Percentiles rank a stretch among this genome's conserved stretches.
Conservation (phyloP, 2,888 invertebrate genomes). For the Zaprionus obscuricornis region DNA sequence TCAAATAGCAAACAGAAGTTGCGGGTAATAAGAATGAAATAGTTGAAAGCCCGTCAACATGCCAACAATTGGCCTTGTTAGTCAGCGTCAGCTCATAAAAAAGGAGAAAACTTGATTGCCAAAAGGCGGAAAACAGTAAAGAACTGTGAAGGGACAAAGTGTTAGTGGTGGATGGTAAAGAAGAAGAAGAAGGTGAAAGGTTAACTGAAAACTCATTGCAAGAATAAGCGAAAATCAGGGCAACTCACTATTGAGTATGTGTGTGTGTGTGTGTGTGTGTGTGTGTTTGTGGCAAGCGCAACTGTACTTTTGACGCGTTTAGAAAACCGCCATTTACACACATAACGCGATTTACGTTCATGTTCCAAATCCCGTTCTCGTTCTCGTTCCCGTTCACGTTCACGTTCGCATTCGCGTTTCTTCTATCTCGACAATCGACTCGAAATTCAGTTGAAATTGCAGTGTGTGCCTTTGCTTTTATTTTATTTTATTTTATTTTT, state of each 20-base stretch:
- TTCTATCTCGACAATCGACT: slow-evolving; percentile 31
- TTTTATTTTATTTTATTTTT: slow-evolving; percentile 33
- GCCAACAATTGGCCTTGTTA: slow-evolving; percentile 60
- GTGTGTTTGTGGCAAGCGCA: slow-evolving; percentile 35
- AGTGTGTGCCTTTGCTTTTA: slow-evolving; percentile 33
- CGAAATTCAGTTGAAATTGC: slow-evolving; percentile 33
- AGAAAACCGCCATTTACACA: slow-evolving; percentile 39
- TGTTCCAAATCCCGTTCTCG: not conserved
- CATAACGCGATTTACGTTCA: slow-evolving; percentile 23
- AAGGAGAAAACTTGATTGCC: slow-evolving; percentile 40
- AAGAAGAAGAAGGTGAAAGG: not conserved
- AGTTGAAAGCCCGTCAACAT: slow-evolving; percentile 39
- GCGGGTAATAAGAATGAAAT: slow-evolving; percentile 13
- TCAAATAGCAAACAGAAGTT: slow-evolving; percentile 10
- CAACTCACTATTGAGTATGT: not conserved
- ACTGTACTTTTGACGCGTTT: slow-evolving; percentile 67
- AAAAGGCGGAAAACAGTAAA: not conserved
- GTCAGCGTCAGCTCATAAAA: slow-evolving; percentile 40
- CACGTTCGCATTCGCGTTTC: not conserved
- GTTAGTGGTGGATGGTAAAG: not conserved
- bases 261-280: slow-evolving; percentile 14
- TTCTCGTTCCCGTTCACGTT: not conserved
- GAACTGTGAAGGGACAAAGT: too few species aligned
- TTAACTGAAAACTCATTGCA: slow-evolving; percentile 28
- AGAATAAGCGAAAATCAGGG: slow-evolving; percentile 24